Evolutionary conservation across 2,113 vertebrate genomes (phyloP).

Genomic region (Gallinago undulata): DNA sequence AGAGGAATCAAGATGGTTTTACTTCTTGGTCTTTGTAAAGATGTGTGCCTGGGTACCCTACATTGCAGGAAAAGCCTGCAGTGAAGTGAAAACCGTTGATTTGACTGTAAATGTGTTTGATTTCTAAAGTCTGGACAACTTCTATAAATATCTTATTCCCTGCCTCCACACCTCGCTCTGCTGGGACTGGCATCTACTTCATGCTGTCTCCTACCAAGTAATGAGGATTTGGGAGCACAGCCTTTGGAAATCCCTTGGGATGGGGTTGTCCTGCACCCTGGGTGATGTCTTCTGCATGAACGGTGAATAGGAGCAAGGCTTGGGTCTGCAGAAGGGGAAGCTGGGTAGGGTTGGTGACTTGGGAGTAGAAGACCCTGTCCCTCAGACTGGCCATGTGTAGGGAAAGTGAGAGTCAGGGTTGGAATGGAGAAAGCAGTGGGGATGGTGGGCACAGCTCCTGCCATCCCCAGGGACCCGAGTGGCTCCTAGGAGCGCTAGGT

Average conservation of each 20-base stretch:
- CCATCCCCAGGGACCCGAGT: not conserved
- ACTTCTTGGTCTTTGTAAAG: not conserved
- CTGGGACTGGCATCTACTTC: not conserved
- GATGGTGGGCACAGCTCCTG: not conserved
- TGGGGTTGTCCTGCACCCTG: rapidly evolving
- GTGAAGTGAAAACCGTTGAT: not conserved
- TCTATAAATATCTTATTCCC: not conserved
- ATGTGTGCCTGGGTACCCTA: not conserved
- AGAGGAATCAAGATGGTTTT: not conserved
- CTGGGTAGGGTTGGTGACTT: not conserved
- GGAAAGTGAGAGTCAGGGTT: not conserved
- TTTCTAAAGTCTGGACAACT: not conserved
- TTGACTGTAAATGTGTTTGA: not conserved
- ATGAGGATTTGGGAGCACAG: not conserved
- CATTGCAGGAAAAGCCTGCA: not conserved
- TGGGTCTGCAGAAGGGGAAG: not conserved
- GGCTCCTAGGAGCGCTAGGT: not conserved
- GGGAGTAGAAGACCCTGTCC: not conserved
- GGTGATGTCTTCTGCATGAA: rapidly evolving
- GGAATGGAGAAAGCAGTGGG: not conserved
- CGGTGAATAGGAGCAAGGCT: not conserved
- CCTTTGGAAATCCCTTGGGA: not conserved
- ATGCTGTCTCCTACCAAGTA: not conserved
- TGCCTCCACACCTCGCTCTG: not conserved
- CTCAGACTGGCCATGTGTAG: not conserved